phyloP scores from a whole-genome alignment of 2,113 vertebrate species.

The Progne subis region DNA sequence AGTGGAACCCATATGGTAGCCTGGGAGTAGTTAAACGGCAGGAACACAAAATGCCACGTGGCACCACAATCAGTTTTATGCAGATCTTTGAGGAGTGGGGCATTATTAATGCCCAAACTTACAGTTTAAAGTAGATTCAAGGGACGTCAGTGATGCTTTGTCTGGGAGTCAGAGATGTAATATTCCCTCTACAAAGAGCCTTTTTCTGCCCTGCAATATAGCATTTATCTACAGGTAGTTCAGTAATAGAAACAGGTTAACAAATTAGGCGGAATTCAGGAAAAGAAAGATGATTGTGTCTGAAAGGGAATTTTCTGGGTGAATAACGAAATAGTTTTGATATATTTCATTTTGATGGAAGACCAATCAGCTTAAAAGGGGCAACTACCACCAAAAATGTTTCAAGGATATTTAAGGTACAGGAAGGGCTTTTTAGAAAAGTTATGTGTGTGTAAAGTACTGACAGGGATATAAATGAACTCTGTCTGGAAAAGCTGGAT shows the following conservation, averaged over 20 bases:
- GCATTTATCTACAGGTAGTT: neutral
- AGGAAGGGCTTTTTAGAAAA: constrained; percentile 1
- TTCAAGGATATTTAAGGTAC: constrained; percentile 32
- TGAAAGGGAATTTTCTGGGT: constrained; percentile 43
- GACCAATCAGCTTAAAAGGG: constrained; percentile 5
- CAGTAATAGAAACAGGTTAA: constrained; percentile 9
- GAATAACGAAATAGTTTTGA: constrained; percentile 49
- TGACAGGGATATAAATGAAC: neutral
- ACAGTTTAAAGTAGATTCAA: neutral
- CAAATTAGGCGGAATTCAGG: constrained; percentile 29
- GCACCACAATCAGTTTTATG: neutral
- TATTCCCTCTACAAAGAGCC: neutral
- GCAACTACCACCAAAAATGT: neutral
- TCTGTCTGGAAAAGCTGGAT: neutral
- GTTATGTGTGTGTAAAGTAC: neutral
- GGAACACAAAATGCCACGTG: neutral
- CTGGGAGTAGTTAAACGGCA: neutral
- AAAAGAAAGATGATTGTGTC: constrained; percentile 35
- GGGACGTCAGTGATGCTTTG: neutral
- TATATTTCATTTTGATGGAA: constrained; percentile 52
- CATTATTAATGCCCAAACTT: neutral
- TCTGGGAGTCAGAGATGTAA: neutral
- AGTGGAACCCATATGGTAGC: neutral
- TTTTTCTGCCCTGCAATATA: neutral
- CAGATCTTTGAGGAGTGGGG: neutral